Base-by-base conservation (phyloP, 2,888 invertebrate species). In the Malacosoma neustria region DNA sequence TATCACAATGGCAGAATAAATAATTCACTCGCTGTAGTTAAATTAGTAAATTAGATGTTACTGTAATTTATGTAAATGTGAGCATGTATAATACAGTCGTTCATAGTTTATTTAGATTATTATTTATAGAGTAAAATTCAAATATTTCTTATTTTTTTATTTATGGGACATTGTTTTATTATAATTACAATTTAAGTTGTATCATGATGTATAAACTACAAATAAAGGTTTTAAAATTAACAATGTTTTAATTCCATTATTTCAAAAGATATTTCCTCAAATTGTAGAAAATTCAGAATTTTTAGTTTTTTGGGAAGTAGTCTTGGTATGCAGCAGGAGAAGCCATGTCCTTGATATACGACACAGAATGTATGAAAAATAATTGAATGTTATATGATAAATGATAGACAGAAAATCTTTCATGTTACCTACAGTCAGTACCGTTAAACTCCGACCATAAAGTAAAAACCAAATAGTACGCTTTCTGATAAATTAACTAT, bases 41-140 rank as follows among this genome's bases (percentile, higher is more conserved):
- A 38, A 51, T 49, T 48, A 42, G 44, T 45, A 49, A 62, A 55
- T 51, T 58, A 51, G 52, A 62, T 62, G 62, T 66, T 71, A 69
- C 76, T 80, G 73, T 76, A 76, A 72, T 75, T 64, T 79, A 75
- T 81, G 76, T 81, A 82, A 79, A 81, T 74, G 73, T 66, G 63
- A 68, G 67, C 52, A 57, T 79, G 75, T 80, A 76, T 67, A 74
- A 75, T 72, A 61, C 48, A 54, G 53, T 68, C 60, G 53, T 64
- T 70, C 45, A 51, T 76, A 77, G 68, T 61, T 57, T 59, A 63
- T 61, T 55, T 57, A 73, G 74, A 64, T 68, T 66, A 49, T 45
- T 60, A 62, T 51, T 53, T 54, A 51, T 49, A 55, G 61, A 60
- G 61, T 68, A 54, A 73, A 71, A 71, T 75, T 76, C 60, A 55